Percentiles rank a stretch among this genome's conserved stretches.
Evolutionary conservation across 1,140 invertebrate species (phyloP).

Genomic region (Brachionus paranguensis): DNA sequence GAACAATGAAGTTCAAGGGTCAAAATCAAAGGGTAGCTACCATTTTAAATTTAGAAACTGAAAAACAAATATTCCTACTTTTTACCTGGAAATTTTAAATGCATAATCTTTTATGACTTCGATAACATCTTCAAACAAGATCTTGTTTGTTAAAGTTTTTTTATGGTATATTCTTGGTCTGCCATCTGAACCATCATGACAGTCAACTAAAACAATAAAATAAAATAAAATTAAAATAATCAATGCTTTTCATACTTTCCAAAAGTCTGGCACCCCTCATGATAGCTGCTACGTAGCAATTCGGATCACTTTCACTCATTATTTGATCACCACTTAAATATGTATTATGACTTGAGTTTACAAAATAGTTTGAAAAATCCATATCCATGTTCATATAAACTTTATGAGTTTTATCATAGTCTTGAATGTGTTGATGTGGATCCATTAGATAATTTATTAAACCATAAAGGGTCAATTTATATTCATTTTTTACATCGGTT

Average conservation of each 20-base stretch:
- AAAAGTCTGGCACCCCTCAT: conserved; percentile 17
- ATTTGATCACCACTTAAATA: conserved; percentile 40
- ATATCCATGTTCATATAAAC: conserved; percentile 27
- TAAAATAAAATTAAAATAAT: not conserved
- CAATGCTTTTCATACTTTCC: not conserved
- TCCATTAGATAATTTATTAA: conserved; percentile 19
- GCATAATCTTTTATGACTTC: not conserved
- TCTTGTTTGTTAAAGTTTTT: conserved; percentile 29
- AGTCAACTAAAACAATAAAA: not conserved
- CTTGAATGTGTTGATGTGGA: not conserved
- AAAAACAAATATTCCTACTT: not conserved
- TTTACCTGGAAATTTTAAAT: not conserved
- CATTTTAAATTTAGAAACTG: too few species aligned
- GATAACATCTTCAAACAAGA: conserved; percentile 17
- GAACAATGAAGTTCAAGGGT: conserved; percentile 27
- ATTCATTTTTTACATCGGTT: not conserved
- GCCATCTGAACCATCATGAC: conserved; percentile 7
- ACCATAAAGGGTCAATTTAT: conserved; percentile 4
- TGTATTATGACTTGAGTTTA: conserved; percentile 37
- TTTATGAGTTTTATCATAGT: not conserved
- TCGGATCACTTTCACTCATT: not conserved
- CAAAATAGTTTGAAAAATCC: not conserved
- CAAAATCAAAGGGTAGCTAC: conserved; percentile 23
- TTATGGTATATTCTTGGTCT: conserved; percentile 26
- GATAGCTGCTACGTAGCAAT: not conserved